These are phyloP conservation scores for Uromys caudimaculatus DNA, from an alignment of 2,797 vertebrate genomes.

Conservation along the genomic window DNA sequence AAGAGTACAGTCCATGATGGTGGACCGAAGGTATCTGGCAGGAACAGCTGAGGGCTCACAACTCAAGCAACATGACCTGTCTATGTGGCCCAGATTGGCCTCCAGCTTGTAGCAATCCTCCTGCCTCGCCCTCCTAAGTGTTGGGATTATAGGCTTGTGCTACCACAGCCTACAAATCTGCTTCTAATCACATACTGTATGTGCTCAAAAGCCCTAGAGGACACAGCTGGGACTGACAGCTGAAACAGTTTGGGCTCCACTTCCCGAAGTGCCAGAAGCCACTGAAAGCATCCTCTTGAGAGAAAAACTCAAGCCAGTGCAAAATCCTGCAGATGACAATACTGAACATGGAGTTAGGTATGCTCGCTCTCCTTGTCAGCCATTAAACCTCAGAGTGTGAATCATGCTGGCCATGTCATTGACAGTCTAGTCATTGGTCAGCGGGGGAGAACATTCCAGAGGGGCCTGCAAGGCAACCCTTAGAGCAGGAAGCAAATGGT, in stretches of 20 bases:
- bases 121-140: neutral
- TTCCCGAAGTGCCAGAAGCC: neutral
- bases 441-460: neutral
- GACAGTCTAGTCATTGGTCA: neutral
- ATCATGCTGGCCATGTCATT: neutral
- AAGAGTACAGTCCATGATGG: neutral
- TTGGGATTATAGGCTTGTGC: neutral
- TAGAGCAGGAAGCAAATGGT: neutral
- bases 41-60: neutral
- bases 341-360: neutral
- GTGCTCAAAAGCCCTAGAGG: neutral
- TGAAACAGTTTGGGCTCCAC: neutral
- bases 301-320: neutral
- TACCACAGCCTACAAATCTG: neutral
- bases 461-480: neutral
- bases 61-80: neutral
- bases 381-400: neutral
- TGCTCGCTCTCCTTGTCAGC: neutral
- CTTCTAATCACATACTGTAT: neutral
- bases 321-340: neutral
- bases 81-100: neutral
- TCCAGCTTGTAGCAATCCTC: neutral
- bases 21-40: neutral
- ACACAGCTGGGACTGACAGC: neutral
- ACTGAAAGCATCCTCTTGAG: neutral